Evolutionary conservation across 2,888 invertebrate species (phyloP).

Genomic region (Hypselothyrea guttata): DNA sequence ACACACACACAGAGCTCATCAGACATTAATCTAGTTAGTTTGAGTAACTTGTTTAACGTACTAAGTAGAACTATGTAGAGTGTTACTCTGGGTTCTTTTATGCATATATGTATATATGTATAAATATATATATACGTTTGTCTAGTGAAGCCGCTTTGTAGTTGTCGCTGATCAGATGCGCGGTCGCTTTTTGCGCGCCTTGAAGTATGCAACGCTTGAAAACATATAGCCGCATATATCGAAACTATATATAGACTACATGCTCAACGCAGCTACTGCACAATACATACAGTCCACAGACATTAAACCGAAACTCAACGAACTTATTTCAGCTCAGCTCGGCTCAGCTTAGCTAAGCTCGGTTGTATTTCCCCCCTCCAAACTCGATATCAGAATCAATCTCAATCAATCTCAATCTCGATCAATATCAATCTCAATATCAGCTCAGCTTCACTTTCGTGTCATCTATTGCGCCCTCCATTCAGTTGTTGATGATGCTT

Average conservation of each 20-base stretch:
- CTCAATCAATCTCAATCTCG: conserved; percentile 6
- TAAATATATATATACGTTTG: conserved; percentile 14
- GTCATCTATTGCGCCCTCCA: conserved; percentile 32
- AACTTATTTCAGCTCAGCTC: conserved; percentile 41
- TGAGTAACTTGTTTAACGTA: conserved; percentile 11
- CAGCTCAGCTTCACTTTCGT: conserved; percentile 30
- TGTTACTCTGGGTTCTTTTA: conserved; percentile 31
- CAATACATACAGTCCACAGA: conserved; percentile 16
- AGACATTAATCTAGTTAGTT: conserved; percentile 43
- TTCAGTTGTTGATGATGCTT: conserved; percentile 73
- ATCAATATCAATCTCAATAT: conserved; percentile 15
- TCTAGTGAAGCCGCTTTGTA: conserved; percentile 37
- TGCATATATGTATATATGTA: conserved; percentile 21
- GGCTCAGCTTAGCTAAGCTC: conserved; percentile 41
- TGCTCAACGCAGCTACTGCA: conserved; percentile 1
- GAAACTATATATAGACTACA: background rate
- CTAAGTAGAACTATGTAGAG: conserved; percentile 39
- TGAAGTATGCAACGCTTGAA: conserved; percentile 62
- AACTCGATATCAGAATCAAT: conserved; percentile 11
- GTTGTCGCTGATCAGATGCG: conserved; percentile 14
- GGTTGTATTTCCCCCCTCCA: background rate
- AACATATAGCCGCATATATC: conserved; percentile 42
- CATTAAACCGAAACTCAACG: conserved; percentile 32
- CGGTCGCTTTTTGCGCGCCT: conserved; percentile 44
- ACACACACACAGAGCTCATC: conserved; percentile 24